Conservation (phyloP, 2,888 invertebrate genomes). For the Nebria salina region DNA sequence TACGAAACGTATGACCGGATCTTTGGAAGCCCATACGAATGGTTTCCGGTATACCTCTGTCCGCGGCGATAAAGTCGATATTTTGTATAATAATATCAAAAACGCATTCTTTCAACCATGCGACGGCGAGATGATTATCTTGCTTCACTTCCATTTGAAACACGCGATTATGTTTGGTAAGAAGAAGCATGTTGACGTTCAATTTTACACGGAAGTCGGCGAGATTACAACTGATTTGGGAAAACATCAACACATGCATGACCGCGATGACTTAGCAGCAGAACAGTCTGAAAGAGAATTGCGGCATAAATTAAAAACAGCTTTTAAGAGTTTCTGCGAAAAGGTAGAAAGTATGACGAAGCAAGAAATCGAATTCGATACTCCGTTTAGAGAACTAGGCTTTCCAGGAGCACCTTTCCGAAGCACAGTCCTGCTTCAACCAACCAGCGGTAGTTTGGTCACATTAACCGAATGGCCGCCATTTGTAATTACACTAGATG, state of each 20-base stretch:
- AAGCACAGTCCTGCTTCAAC: conserved; percentile 94
- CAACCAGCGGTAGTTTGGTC: conserved; percentile 97
- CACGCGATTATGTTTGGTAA: conserved; percentile 98
- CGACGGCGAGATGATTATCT: conserved; percentile 98
- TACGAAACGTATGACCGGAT: conserved; percentile 93
- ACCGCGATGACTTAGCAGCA: conserved; percentile 97
- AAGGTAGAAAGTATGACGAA: conserved; percentile 96
- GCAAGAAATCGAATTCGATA: conserved; percentile 97
- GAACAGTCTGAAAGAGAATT: conserved; percentile 98
- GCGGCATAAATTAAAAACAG: conserved; percentile 94
- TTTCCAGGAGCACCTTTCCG: conserved; percentile 98
- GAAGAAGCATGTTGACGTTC: conserved; percentile 98
- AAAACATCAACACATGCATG: conserved; percentile 99
- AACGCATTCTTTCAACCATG: conserved; percentile 99
- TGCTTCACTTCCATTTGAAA: conserved; percentile 98
- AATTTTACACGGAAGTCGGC: conserved; percentile 99
- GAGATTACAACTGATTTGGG: conserved; percentile 99
- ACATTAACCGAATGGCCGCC: conserved; percentile 99
- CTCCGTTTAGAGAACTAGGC: conserved; percentile 96
- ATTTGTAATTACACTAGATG: conserved; percentile 97
- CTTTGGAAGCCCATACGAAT: conserved; percentile 94
- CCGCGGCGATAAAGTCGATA: conserved; percentile 99
- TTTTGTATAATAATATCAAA: conserved; percentile 98
- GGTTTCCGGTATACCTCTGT: conserved; percentile 98
- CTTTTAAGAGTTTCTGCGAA: conserved; percentile 98